Conservation (phyloP, 1,140 invertebrate genomes). For the Himalopsyche phryganea region DNA sequence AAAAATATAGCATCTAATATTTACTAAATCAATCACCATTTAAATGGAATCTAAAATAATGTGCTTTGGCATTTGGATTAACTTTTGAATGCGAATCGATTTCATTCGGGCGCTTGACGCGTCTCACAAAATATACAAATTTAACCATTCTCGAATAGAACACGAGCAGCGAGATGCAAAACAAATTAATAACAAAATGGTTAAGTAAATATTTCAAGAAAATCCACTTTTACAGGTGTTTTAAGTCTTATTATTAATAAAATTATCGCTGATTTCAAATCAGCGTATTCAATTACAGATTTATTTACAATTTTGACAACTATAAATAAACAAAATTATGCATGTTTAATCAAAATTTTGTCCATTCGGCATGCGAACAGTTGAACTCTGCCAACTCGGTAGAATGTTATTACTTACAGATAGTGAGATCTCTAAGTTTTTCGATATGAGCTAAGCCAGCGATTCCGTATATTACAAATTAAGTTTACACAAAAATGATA, state of each 20-base stretch:
- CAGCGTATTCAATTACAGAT: slow-evolving; percentile 3
- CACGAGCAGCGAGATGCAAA: too few species aligned
- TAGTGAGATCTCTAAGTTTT: slow-evolving; percentile 23
- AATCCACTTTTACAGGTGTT: not conserved
- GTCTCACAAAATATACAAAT: slow-evolving; percentile 21
- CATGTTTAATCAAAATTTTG: slow-evolving; percentile 1
- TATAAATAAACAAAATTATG: not conserved
- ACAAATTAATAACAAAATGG: slow-evolving; percentile 2
- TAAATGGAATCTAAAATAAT: slow-evolving; percentile 31
- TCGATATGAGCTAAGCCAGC: slow-evolving; percentile 20
- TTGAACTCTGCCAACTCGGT: too few species aligned
- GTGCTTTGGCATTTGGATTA: slow-evolving; percentile 35
- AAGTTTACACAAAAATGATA: not conserved
- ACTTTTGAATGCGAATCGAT: slow-evolving; percentile 24
- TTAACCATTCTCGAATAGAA: too few species aligned
- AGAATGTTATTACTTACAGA: slow-evolving; percentile 14
- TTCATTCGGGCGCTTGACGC: slow-evolving; percentile 11
- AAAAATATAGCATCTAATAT: not conserved
- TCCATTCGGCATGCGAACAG: not conserved
- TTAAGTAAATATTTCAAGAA: slow-evolving; percentile 3
- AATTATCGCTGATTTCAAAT: slow-evolving; percentile 20
- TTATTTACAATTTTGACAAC: slow-evolving; percentile 3
- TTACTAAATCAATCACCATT: slow-evolving; percentile 18
- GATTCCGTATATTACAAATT: not conserved
- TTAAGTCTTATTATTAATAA: not conserved